Evolutionary conservation across 1,140 invertebrate genomes (phyloP), one percentile per base, ranked within the genome.

Genomic region (Manduca sexta): DNA sequence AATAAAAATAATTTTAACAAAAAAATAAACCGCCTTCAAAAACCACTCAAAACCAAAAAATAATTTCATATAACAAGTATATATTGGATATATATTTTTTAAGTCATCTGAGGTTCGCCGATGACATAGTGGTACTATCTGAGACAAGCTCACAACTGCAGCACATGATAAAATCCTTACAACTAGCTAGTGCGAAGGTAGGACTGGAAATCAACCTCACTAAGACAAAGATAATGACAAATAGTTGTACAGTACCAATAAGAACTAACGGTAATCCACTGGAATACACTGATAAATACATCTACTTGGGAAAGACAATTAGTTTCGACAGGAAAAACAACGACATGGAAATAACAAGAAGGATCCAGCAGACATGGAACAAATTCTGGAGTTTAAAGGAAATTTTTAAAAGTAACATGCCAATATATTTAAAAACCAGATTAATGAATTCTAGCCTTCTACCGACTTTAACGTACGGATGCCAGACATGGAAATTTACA

Each of bases 41-140:
- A n/a, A n/a, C n/a, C n/a, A n/a, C n/a, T n/a, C n/a, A n/a, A n/a
- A n/a, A n/a, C n/a, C n/a, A n/a, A n/a, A n/a, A n/a, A n/a, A n/a
- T n/a, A n/a, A n/a, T n/a, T n/a, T n/a, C n/a, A n/a, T n/a, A n/a
- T n/a, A n/a, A n/a, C n/a, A n/a, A n/a, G n/a, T n/a, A n/a, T n/a
- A n/a, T n/a, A n/a, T n/a, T n/a, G n/a, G n/a, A n/a, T n/a, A n/a
- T n/a, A n/a, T n/a, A n/a, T n/a, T 50, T 13, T 13, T 13, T 50
- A 21, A 50, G 49, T 26, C 33, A 50, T 30, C 17, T 50, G 11
- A 16, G 49, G 14, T 52, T 52, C 26, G 49, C 49, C 8, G 49
- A 52, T 31, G 49, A 52, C 37, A 2, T 52, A n/a, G 21, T 52
- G 2, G 5, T 52, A 12, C 17, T 52, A 45, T 45, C 49, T n/a